Base-by-base conservation (phyloP, 2,888 invertebrate species). In the Choreutis nemorana region DNA sequence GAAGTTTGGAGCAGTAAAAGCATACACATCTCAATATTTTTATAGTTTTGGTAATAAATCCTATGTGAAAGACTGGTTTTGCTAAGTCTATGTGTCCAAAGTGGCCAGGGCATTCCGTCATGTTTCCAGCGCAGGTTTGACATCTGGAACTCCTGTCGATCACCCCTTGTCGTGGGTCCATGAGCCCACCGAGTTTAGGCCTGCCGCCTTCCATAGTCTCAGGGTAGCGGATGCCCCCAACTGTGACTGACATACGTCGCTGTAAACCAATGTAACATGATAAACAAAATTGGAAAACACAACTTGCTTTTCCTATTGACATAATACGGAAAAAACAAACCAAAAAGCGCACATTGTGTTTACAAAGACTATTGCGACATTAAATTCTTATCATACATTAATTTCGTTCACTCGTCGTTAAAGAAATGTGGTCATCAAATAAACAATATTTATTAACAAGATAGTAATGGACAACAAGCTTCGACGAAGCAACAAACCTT, bases 91-190 rank as follows among this genome's bases (percentile, higher is more conserved):
- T 91, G 64, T 99, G 99, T 3, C 97, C 99, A 78, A 99, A 99
- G 70, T 99, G 99, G 2, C 99, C 99, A 2, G 99, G 97, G 63
- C 99, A 99, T 66, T 98, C 97, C 0, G 95, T 93, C 92, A 97
- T 94, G 56, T 95, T 97, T 25, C 98, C 94, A 36, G 97, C 96
- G 63, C 97, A 97, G 0, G 97, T 97, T 64, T 94, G 94, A 55
- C 97, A 97, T 35, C 95, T 83, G 2, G 96, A 93, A 50, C 86
- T 89, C 44, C 97, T 84, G 64, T 99, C 98, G 23, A 97, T 93
- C 34, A 97, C 97, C 48, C 98, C 99, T 78, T 99, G 98, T 31
- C 99, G 83, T 1, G 99, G 99, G 68, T 99, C 99, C 98, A 99
- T 99, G 40, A 99, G 87, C 15, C 99, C 99, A 0, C 97, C 97